Percentiles rank a stretch among this genome's conserved stretches.
These are phyloP conservation scores for Orthonevra nobilis DNA, from an alignment of 2,888 invertebrate species.

Conservation along the genomic window DNA sequence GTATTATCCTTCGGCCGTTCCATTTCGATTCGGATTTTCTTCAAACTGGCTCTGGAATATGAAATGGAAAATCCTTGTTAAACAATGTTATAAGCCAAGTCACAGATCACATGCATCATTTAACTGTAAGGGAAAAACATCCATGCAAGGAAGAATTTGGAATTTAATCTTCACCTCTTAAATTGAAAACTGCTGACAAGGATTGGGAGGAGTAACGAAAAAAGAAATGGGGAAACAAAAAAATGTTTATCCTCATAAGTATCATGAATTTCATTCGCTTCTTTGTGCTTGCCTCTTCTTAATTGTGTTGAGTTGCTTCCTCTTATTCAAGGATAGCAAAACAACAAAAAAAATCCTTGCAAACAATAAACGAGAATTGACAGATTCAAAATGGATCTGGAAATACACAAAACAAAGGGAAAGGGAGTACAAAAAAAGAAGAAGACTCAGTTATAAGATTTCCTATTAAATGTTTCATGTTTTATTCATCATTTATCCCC, in stretches of 20 bases:
- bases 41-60: constrained; percentile 6
- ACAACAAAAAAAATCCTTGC: too few relatives aligned
- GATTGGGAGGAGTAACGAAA: neutral
- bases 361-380: too few relatives aligned
- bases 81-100: constrained; percentile 35
- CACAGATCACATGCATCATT: constrained; percentile 57
- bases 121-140: constrained; percentile 24
- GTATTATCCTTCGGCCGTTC: constrained; percentile 15
- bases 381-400: constrained; percentile 10
- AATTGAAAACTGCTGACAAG: neutral
- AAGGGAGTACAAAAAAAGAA: constrained; percentile 15
- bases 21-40: constrained; percentile 19
- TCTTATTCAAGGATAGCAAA: too few relatives aligned
- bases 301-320: constrained; percentile 7
- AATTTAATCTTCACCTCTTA: constrained; percentile 21
- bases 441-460: constrained; percentile 64
- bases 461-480: constrained; percentile 68
- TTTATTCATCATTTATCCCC: constrained; percentile 70
- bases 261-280: constrained; percentile 19
- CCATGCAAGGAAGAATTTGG: constrained; percentile 8
- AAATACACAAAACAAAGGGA: neutral
- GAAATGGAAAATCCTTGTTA: constrained; percentile 45
- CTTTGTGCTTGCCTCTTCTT: constrained; percentile 9
- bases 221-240: too few relatives aligned
- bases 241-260: neutral